These are phyloP conservation scores for Chrysotoxum bicinctum DNA, from an alignment of 2,888 invertebrate genomes.

Conservation along the genomic window DNA sequence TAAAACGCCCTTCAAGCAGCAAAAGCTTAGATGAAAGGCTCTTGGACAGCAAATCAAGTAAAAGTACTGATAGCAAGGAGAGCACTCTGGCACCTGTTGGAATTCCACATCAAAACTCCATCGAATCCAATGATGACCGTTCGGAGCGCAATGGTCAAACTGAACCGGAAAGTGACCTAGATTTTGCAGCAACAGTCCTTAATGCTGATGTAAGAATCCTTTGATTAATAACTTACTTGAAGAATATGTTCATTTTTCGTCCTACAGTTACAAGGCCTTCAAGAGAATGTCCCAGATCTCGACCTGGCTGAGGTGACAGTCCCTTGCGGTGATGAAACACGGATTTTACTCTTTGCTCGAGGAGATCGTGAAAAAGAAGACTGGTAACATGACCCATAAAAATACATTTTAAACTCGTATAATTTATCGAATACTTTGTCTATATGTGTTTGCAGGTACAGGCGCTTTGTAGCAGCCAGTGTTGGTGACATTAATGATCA, in stretches of 20 bases:
- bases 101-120: constrained; percentile 56
- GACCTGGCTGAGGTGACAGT: constrained; percentile 76
- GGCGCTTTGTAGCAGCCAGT: constrained; percentile 79
- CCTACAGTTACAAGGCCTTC: constrained; percentile 77
- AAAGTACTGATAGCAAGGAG: constrained; percentile 30
- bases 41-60: constrained; percentile 41
- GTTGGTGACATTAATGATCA: constrained; percentile 78
- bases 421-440: neutral
- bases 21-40: constrained; percentile 59
- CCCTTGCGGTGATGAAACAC: constrained; percentile 81
- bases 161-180: constrained; percentile 74
- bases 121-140: constrained; percentile 73
- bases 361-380: constrained; percentile 81
- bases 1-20: constrained; percentile 58
- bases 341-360: constrained; percentile 79
- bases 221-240: neutral
- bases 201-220: constrained; percentile 78
- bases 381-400: constrained; percentile 74
- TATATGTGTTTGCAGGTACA: constrained; percentile 75
- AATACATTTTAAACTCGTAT: neutral
- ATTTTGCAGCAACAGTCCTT: constrained; percentile 78
- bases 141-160: constrained; percentile 59
- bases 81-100: constrained; percentile 34
- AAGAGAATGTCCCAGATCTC: constrained; percentile 75
- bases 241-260: constrained; percentile 22